phyloP scores from a whole-genome alignment of 2,113 vertebrate species.

The Lepisosteus osseus region DNA sequence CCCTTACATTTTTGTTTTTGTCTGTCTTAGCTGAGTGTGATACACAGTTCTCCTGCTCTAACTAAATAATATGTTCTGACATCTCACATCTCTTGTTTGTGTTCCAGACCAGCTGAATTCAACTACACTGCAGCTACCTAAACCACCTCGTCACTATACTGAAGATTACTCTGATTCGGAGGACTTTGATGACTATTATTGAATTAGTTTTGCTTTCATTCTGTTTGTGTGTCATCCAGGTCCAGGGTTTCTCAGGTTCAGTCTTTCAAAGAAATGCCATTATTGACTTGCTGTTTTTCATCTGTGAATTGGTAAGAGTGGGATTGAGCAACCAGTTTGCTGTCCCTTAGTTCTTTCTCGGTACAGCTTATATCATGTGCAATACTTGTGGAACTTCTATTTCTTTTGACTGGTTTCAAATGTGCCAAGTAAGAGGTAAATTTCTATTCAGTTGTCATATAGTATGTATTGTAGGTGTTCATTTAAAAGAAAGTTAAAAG shows the following conservation, averaged over 20 bases:
- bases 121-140: not conserved
- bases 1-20: too few species aligned
- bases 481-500: too few species aligned
- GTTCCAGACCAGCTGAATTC: not conserved
- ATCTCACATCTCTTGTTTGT: not conserved
- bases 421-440: too few species aligned
- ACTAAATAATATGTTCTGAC: too few species aligned
- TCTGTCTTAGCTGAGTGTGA: too few species aligned
- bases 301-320: not conserved
- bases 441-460: too few species aligned
- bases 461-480: too few species aligned
- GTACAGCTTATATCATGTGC: too few species aligned
- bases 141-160: not conserved
- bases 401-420: too few species aligned
- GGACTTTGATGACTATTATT: constrained; percentile 4
- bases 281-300: not conserved
- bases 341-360: not conserved
- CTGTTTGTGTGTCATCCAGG: not conserved
- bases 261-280: not conserved
- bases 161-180: not conserved
- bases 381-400: too few species aligned
- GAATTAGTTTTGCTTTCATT: not conserved
- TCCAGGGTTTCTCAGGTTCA: not conserved
- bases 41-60: too few species aligned
- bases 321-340: not conserved